A percentile compares a stretch with the other conserved stretches of the same genome.
phyloP scores from a whole-genome alignment of 2,797 vertebrate species.

The Cheracebus regulus region DNA sequence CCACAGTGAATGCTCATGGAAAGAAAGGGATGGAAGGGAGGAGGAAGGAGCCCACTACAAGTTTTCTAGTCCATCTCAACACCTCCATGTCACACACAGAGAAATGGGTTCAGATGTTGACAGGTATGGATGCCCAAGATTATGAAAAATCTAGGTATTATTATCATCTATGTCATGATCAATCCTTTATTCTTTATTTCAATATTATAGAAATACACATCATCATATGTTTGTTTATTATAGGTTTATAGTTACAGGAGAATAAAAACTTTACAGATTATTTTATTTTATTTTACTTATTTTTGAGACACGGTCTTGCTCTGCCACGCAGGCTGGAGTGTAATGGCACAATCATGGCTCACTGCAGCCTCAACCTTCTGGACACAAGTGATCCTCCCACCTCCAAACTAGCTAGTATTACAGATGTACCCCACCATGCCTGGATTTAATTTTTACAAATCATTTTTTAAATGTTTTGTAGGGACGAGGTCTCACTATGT shows the following conservation, averaged over 20 bases:
- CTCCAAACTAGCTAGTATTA: background rate
- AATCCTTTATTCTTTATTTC: background rate
- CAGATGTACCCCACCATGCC: background rate
- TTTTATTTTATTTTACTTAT: background rate
- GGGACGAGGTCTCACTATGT: background rate
- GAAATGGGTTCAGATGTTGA: background rate
- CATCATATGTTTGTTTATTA: background rate
- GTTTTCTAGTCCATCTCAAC: background rate
- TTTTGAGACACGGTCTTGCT: background rate
- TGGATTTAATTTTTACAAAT: background rate
- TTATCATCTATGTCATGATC: background rate
- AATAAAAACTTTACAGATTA: background rate
- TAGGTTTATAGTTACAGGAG: background rate
- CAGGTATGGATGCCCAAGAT: rapidly evolving
- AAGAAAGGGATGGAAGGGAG: no score
- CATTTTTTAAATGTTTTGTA: background rate
- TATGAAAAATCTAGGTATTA: background rate
- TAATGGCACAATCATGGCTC: background rate
- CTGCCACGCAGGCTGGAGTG: background rate
- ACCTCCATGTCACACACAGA: rapidly evolving
- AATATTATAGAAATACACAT: background rate
- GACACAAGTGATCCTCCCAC: background rate
- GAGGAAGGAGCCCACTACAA: no score
- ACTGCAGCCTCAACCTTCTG: background rate
- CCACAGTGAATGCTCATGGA: no score